Conservation (phyloP, 1,140 invertebrate genomes). For the Bicyclus anynana region DNA sequence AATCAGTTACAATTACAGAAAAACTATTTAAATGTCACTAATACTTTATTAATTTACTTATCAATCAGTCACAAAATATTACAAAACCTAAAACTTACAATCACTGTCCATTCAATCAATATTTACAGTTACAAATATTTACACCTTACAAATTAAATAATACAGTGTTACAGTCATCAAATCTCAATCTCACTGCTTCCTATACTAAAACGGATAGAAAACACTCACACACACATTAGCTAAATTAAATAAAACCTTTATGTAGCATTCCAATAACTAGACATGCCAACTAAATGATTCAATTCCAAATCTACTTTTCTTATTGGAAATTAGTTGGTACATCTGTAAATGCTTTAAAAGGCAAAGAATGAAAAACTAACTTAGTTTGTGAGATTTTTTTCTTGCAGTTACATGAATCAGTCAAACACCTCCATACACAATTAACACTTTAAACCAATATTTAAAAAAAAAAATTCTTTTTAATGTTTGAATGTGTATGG, state of each 20-base stretch:
- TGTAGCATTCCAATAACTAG: constrained; percentile 1
- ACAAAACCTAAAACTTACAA: constrained; percentile 59
- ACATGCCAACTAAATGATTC: background rate
- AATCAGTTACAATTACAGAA: background rate
- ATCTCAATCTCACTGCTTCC: constrained; percentile 37
- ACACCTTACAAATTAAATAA: constrained; percentile 57
- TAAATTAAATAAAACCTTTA: background rate
- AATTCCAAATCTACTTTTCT: no score
- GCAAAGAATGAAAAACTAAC: background rate
- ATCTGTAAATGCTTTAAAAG: background rate
- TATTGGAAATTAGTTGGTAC: background rate
- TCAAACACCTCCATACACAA: no score
- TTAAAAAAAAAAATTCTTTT: no score
- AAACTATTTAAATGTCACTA: background rate
- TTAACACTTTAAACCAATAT: no score
- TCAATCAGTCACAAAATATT: constrained; percentile 8
- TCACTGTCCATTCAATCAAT: constrained; percentile 45
- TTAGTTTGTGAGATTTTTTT: constrained; percentile 2
- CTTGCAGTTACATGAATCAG: background rate
- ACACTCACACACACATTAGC: constrained; percentile 9
- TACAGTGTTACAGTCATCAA: constrained; percentile 21
- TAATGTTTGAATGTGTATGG: no score
- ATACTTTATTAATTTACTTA: background rate
- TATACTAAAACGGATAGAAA: constrained; percentile 78
- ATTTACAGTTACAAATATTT: constrained; percentile 70